phyloP scores from a whole-genome alignment of 2,797 vertebrate species.

The Sebastes jordani region DNA sequence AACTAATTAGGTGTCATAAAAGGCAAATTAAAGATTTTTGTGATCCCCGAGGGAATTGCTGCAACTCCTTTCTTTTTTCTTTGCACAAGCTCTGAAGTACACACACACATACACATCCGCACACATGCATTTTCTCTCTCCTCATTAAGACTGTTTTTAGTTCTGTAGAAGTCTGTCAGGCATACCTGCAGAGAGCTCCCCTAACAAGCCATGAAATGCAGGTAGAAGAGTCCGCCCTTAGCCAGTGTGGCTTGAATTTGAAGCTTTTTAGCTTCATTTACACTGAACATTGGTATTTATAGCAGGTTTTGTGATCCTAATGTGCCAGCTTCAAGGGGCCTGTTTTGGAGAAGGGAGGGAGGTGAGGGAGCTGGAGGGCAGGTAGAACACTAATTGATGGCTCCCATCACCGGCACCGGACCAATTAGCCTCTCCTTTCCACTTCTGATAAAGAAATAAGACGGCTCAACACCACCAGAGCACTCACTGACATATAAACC shows the following conservation, averaged over 20 bases:
- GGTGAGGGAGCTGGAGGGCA: constrained; percentile 72
- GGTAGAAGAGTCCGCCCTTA: constrained; percentile 83
- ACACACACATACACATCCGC: constrained; percentile 52
- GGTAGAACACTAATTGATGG: constrained; percentile 83
- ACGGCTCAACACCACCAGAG: constrained; percentile 74
- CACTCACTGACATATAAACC: constrained; percentile 78
- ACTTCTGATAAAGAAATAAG: constrained; percentile 84
- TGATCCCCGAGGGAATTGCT: constrained; percentile 84
- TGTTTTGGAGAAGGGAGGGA: constrained; percentile 67
- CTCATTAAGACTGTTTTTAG: constrained; percentile 92
- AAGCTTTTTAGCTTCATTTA: constrained; percentile 86
- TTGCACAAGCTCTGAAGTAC: constrained; percentile 48
- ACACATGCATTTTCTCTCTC: constrained; percentile 70
- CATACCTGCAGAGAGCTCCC: constrained; percentile 84
- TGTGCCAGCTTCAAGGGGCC: constrained; percentile 80
- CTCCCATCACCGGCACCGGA: constrained; percentile 79
- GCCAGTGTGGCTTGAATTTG: constrained; percentile 79
- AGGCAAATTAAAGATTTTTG: constrained; percentile 93
- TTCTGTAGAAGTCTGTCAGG: constrained; percentile 86
- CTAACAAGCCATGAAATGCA: constrained; percentile 90
- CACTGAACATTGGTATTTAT: constrained; percentile 88
- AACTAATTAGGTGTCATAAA: constrained; percentile 96
- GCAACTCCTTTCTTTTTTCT: constrained; percentile 76
- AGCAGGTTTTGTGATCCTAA: constrained; percentile 87
- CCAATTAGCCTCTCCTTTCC: constrained; percentile 83